Percentiles rank a stretch among this genome's conserved stretches.
phyloP scores from a whole-genome alignment of 2,113 vertebrate genomes.

The Corythaeola cristata region DNA sequence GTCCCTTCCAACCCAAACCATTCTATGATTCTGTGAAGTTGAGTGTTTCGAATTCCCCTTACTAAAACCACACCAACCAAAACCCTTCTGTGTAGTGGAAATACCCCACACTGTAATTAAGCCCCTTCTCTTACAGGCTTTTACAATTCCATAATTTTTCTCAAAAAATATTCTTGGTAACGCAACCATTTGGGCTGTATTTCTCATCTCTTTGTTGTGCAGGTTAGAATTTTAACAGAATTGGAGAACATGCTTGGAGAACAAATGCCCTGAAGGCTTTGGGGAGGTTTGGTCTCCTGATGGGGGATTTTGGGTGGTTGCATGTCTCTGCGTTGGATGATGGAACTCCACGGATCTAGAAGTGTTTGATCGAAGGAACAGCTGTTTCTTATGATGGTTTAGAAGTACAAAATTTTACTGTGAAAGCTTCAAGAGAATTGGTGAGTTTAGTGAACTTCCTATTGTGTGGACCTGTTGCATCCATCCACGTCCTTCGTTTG shows the following conservation, averaged over 20 bases:
- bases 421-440: neutral
- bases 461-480: neutral
- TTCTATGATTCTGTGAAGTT: neutral
- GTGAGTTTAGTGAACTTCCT: neutral
- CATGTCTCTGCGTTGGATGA: fast-evolving
- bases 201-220: neutral
- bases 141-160: neutral
- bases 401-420: neutral
- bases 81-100: neutral
- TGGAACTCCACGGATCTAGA: neutral
- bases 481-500: fast-evolving
- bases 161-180: neutral
- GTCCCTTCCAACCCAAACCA: too few species aligned
- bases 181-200: neutral
- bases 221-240: neutral
- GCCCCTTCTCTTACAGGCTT: neutral
- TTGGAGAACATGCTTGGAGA: neutral
- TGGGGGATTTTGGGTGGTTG: neutral
- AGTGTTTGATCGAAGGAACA: neutral
- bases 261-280: neutral
- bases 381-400: too few species aligned
- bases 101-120: neutral
- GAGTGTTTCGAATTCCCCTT: neutral
- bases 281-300: neutral
- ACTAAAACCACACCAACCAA: neutral